Base-by-base conservation (phyloP, 2,888 invertebrate genomes). In the Saturnia japonica region DNA sequence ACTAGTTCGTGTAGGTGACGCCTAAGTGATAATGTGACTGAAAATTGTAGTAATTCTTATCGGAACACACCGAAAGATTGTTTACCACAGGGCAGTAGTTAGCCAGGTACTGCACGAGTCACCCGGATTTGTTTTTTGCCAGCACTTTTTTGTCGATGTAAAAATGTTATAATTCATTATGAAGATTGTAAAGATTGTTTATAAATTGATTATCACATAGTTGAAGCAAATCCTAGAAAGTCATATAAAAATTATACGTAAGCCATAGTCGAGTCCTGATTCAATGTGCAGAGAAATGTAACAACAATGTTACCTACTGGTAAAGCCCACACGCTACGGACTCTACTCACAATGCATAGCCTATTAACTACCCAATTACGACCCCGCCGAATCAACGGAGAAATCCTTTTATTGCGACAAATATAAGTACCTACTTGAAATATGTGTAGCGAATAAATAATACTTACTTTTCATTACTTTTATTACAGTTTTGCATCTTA, bases 321-420 rank as follows among this genome's bases (percentile, higher is more conserved):
- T 34, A 64, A 64, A 64, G 19, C 19, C 40, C 16, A 40, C n/a
- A 64, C 40, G 19, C 34, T 64, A 34, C 40, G 40, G 12, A 19
- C 7, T 64, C 40, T 64, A 40, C 64, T 64, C 19, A 34, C n/a
- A 40, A 64, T 40, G 64, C 64, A 64, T 64, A 40, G 64, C 40
- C 19, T 64, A 40, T 40, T 64, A 64, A 22, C 11, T n/a, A 40
- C 19, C 40, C n/a, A 64, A 64, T 64, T 64, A 40, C 40, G 40
- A 12, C 14, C n/a, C 57, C 25, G 14, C 3, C 25, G 14, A 12
- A 57, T 57, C 57, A 25, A 14, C 25, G 57, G 25, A 57, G 3
- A 28, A 28, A 25, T 57, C 57, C 57, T 25, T 57, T 57, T 57
- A 57, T 25, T 25, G 57, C 25, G 57, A 4, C 22, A 54, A n/a